Percentiles rank a stretch among this genome's conserved stretches.
phyloP scores from a whole-genome alignment of 2,113 vertebrate genomes.

The Eonycteris spelaea region DNA sequence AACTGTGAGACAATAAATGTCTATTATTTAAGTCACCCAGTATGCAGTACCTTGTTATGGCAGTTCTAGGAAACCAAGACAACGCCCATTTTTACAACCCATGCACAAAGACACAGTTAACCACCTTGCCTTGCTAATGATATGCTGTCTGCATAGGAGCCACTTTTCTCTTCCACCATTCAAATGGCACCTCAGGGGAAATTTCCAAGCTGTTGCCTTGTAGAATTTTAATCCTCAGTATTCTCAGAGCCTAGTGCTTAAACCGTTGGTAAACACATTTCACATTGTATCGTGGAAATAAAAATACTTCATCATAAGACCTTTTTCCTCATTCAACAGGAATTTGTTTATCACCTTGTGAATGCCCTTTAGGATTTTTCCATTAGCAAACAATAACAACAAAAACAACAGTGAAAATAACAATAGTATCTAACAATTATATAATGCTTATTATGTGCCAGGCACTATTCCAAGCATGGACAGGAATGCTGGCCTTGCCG shows the following conservation, averaged over 20 bases:
- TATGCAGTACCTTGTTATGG: not conserved
- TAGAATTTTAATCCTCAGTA: not conserved
- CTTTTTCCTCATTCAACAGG: not conserved
- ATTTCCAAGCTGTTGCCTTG: not conserved
- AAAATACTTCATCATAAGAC: not conserved
- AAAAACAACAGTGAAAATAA: not conserved
- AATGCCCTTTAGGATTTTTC: not conserved
- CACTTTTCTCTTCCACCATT: not conserved
- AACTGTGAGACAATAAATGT: not conserved
- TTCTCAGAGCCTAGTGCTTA: not conserved
- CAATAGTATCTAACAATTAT: not conserved
- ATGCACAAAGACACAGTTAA: not conserved
- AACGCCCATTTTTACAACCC: not conserved
- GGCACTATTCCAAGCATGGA: not conserved
- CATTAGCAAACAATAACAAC: not conserved
- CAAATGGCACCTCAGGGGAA: not conserved
- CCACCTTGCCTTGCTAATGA: not conserved
- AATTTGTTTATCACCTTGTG: conserved; percentile 5
- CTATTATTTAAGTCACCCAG: not conserved
- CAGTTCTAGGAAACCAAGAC: not conserved
- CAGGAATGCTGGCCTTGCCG: not conserved
- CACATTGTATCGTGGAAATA: not conserved
- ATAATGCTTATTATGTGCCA: not conserved
- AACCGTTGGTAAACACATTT: not conserved
- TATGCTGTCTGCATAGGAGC: not conserved